Evolutionary conservation across 2,113 vertebrate genomes (phyloP), one percentile per base, ranked within the genome.

Genomic region (Opisthocomus hoazin): DNA sequence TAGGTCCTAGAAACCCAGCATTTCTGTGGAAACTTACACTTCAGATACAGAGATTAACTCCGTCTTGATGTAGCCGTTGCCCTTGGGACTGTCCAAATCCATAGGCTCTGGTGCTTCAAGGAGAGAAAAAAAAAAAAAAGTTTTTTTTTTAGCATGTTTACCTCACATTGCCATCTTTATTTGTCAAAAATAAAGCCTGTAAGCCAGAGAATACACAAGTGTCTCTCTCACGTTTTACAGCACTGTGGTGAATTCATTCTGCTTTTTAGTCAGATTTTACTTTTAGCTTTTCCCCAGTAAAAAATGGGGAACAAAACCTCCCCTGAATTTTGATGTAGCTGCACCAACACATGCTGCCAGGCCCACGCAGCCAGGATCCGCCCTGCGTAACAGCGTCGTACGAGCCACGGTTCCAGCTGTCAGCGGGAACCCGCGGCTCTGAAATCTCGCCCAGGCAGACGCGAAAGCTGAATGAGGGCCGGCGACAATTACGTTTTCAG

Each of bases 11-110:
- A 94, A 89, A 90, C 37, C 34, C 54, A 71, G 41, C 37, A 93
- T 93, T 96, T 97, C 89, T 19, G 43, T 50, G 68, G 34, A 69
- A 77, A 98, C 99, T 99, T 98, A 99, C 99, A 99, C 99, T 99
- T 99, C 99, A 48, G 99, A 99, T 57, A 99, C 98, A 4, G 99
- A 99, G 86, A 99, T 99, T 96, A 99, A 98, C 82, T 99, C 99
- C 2, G 99, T 99, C 97, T 98, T 99, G 98, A 99, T 99, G 97
- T 99, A 99, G 82, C 99, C 99, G 0, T 95, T 98, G 84, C 97
- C 98, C 61, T 97, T 98, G 9, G 97, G 97, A 79, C 98, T 97
- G 66, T 99, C 99, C 54, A 99, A 97, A 79, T 99, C 99, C 99
- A 99, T 99, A 5, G 99, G 99, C 85, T 99, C 99, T 26, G 97